These are phyloP conservation scores for Lithobates pipiens DNA, from an alignment of 2,797 vertebrate genomes.

Conservation along the genomic window DNA sequence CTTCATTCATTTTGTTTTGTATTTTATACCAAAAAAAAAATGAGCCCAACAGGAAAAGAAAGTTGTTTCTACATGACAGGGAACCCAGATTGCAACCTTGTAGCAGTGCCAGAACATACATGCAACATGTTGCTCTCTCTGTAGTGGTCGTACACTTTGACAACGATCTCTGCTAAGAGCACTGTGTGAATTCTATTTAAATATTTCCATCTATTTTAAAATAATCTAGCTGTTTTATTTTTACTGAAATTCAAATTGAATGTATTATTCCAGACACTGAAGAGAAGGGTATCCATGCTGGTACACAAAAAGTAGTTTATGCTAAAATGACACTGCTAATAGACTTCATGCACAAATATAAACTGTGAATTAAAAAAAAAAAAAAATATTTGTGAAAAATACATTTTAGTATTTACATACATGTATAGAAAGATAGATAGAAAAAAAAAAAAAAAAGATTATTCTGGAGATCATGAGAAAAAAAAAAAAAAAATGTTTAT, in stretches of 20 bases:
- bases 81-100: conserved; percentile 32
- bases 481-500: no score
- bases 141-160: conserved; percentile 8
- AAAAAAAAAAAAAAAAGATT: no score
- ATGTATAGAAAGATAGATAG: no score
- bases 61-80: conserved; percentile 50
- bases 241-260: background rate
- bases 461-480: no score
- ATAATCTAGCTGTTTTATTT: background rate
- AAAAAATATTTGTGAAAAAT: no score
- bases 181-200: background rate
- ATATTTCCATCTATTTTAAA: background rate
- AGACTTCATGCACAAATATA: no score
- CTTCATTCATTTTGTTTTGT: conserved; percentile 49
- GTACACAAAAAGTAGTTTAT: no score
- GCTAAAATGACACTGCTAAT: no score
- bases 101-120: conserved; percentile 48
- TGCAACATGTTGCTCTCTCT: conserved; percentile 5
- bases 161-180: background rate
- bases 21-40: conserved; percentile 49
- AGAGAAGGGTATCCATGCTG: background rate
- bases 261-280: background rate
- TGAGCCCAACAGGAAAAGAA: conserved; percentile 50
- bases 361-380: no score
- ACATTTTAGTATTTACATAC: no score